Evolutionary conservation across 2,888 invertebrate species (phyloP), one percentile per base, ranked within the genome.

Genomic region (Parnassius smintheus): DNA sequence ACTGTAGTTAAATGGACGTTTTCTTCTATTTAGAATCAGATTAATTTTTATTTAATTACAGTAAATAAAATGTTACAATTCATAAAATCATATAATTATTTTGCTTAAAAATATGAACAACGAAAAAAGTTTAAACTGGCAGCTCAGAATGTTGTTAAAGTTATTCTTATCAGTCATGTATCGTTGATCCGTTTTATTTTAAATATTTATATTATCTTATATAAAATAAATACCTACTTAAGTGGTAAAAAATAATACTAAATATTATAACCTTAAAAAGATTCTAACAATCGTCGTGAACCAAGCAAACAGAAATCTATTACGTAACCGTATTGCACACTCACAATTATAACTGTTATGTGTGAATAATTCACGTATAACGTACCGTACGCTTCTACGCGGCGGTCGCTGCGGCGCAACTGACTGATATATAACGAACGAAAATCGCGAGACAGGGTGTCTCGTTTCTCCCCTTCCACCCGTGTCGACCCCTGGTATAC

Each of bases 361-460:
- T 76, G 75, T 69, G 59, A 70, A 50, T 64, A 48, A 62, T n/a
- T 68, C 78, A 74, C 78, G 77, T 57, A 73, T 77, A 57, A 73
- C 78, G 77, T 76, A 68, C 71, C 18, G 25, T 13, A 75, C 64
- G 82, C 84, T 80, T 79, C 72, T 72, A 70, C 83, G 77, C 81
- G 81, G 72, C 80, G 73, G 75, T 74, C 80, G 82, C 84, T 84
- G 87, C 84, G 83, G 82, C 90, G 88, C 86, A 85, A 91, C 91
- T 91, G 84, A 74, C 79, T 59, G 55, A 51, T 50, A 55, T 65
- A 54, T n/a, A n/a, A n/a, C 58, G 68, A 59, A 56, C 64, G 61
- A 66, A 55, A 65, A 66, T 70, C 62, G 65, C 67, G 72, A 81
- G 83, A 81, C 80, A 69, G 74, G 72, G 73, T 65, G 78, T 57